phyloP scores from a whole-genome alignment of 2,797 vertebrate genomes.

The Pygocentrus nattereri region DNA sequence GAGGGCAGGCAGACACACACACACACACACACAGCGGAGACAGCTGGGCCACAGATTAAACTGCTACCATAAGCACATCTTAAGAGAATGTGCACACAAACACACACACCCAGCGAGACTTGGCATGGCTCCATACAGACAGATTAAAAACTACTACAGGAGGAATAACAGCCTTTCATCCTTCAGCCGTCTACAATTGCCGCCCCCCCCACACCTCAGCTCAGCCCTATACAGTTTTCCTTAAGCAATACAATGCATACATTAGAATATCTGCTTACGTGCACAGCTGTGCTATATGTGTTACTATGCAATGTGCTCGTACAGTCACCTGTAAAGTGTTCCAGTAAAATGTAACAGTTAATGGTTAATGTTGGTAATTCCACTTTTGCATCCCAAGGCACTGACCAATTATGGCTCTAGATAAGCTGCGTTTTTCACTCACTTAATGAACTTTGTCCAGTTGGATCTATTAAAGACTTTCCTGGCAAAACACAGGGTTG shows the following conservation, averaged over 20 bases:
- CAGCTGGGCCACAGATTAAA: slow-evolving; percentile 45
- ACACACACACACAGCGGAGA: slow-evolving; percentile 30
- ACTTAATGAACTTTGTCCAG: background rate
- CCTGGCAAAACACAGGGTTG: background rate
- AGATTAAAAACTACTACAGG: slow-evolving; percentile 49
- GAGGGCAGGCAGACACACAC: slow-evolving; percentile 19
- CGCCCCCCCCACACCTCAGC: background rate
- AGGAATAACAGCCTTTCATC: slow-evolving; percentile 36
- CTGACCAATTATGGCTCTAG: slow-evolving; percentile 16
- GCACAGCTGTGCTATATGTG: background rate
- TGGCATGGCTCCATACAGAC: slow-evolving; percentile 40
- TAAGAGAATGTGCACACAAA: slow-evolving; percentile 39
- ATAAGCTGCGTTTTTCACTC: background rate
- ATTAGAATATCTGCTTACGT: background rate
- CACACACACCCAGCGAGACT: slow-evolving; percentile 28
- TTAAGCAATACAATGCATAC: slow-evolving; percentile 18
- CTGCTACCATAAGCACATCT: slow-evolving; percentile 44
- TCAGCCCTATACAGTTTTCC: slow-evolving; percentile 7
- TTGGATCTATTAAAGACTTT: background rate
- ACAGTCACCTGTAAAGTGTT: background rate
- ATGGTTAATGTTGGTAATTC: background rate
- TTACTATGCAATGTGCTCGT: background rate
- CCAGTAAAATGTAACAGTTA: background rate
- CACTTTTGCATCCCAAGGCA: slow-evolving; percentile 19
- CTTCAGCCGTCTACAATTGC: slow-evolving; percentile 31